Evolutionary conservation across 2,113 vertebrate species (phyloP), one percentile per base, ranked within the genome.

Genomic region (Lophius piscatorius): DNA sequence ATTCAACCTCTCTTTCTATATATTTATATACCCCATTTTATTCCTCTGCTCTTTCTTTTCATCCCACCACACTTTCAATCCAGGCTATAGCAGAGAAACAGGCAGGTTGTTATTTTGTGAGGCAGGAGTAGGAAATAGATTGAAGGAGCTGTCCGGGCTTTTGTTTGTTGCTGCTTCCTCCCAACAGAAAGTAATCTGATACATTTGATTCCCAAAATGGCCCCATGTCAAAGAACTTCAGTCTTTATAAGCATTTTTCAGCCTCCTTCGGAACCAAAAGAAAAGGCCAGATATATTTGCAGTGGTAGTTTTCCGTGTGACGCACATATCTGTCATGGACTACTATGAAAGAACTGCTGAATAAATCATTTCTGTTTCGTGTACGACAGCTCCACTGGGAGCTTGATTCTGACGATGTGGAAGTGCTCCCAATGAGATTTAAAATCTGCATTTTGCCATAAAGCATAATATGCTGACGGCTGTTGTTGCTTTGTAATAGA

Each of bases 81-180:
- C 31, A 67, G 38, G 31, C 62, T 50, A 50, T 56, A 74, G 73
- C 67, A 41, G 61, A 68, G 61, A 71, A 23, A 6, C 49, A 66
- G 45, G 59, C 65, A 73, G 65, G 61, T 76, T 75, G 76, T 70
- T 81, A 74, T 76, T 77, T 58, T 50, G 39, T n/a, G 24, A 40
- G 42, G 58, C 63, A 75, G 57, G 21, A 42, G 44, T 51, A 64
- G 48, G 41, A 76, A 72, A 65, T 58, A 72, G 74, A 86, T 80
- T 76, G 78, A 76, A 77, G 39, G 47, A 74, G 51, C 50, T 66
- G 67, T 52, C 80, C 76, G 73, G 72, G 80, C 78, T 70, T 81
- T 71, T 73, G 66, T 83, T 63, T 62, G 48, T 50, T 70, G 36
- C 69, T 34, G 54, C 70, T 50, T 74, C 63, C 35, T 67, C 58